Conservation (phyloP, 2,888 invertebrate genomes). For the Craniophora ligustri region DNA sequence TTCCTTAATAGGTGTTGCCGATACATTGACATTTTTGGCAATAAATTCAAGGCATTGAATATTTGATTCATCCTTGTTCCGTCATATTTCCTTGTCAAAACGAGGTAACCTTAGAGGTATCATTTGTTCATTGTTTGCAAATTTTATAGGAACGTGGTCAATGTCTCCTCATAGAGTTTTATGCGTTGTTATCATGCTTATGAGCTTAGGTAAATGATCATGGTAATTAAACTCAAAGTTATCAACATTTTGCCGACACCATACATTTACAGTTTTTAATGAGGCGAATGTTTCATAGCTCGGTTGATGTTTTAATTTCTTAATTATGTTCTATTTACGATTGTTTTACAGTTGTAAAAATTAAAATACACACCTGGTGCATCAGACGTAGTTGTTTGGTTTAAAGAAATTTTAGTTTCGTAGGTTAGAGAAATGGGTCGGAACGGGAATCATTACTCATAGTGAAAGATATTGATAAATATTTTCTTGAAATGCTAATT, state of each 20-base stretch:
- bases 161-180: slow-evolving; percentile 37
- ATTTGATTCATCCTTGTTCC: slow-evolving; percentile 49
- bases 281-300: slow-evolving; percentile 24
- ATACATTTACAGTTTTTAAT: slow-evolving; percentile 9
- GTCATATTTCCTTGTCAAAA: slow-evolving; percentile 38
- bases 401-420: slow-evolving; percentile 6
- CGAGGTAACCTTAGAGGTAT: slow-evolving; percentile 20
- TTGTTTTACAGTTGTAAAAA: slow-evolving; percentile 20
- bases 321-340: slow-evolving; percentile 27
- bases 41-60: slow-evolving; percentile 48
- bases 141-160: slow-evolving; percentile 42
- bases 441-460: background rate
- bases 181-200: slow-evolving; percentile 25
- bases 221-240: slow-evolving; percentile 27
- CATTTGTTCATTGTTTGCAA: slow-evolving; percentile 52
- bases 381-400: background rate
- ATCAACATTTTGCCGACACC: slow-evolving; percentile 28
- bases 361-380: slow-evolving; percentile 12
- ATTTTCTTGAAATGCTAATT: background rate
- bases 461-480: background rate
- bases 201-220: slow-evolving; percentile 37
- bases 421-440: slow-evolving; percentile 15
- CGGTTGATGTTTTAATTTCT: slow-evolving; percentile 18
- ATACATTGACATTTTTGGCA: slow-evolving; percentile 42
- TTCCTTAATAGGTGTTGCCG: slow-evolving; percentile 25